Evolutionary conservation across 2,113 vertebrate species (phyloP), one percentile per base, ranked within the genome.

Genomic region (Pelecanus crispus): DNA sequence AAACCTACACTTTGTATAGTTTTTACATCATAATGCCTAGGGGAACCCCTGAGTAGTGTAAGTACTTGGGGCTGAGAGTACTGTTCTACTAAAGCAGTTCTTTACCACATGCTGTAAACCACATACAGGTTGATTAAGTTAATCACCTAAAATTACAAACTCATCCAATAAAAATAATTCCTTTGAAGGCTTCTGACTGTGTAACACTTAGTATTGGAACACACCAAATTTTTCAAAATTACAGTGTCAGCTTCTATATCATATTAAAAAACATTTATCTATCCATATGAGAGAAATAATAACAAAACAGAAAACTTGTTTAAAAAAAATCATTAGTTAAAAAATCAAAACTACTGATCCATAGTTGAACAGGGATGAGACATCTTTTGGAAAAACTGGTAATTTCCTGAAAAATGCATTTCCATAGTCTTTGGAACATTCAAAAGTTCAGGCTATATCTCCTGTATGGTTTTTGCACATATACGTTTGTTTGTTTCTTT

Each of bases 401-500:
- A 45, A 42, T 86, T 91, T 72, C 8, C 22, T 80, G 17, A 49
- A 92, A 68, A 67, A 36, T 17, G 1, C 3, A 15, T 55, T 75
- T 94, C 34, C 4, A 25, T 53, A 63, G 9, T 40, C 7, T 42
- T 91, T 63, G 14, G 36, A 91, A 86, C n/a, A 50, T 19, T 42
- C 9, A 45, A 31, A 92, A 63, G 8, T 8, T 58, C 40, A 66
- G 18, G 5, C 13, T 88, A 2, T 17, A 38, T 62, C 29, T 82
- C 9, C 42, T 75, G 7, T 34, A 28, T 15, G 3, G 4, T 36
- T 81, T 91, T 63, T 75, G 8, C 5, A 38, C 17, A 22, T 21
- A 25, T 7, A 26, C 16, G 1, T 38, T 42, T 66, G 7, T 21
- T 47, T 47, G 20, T 20, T 3, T 6, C 0, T 26, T 61, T 52